phyloP scores from a whole-genome alignment of 30 jellyfish, hydroid and myxozoan genomes.

The Turritopsis rubra region DNA sequence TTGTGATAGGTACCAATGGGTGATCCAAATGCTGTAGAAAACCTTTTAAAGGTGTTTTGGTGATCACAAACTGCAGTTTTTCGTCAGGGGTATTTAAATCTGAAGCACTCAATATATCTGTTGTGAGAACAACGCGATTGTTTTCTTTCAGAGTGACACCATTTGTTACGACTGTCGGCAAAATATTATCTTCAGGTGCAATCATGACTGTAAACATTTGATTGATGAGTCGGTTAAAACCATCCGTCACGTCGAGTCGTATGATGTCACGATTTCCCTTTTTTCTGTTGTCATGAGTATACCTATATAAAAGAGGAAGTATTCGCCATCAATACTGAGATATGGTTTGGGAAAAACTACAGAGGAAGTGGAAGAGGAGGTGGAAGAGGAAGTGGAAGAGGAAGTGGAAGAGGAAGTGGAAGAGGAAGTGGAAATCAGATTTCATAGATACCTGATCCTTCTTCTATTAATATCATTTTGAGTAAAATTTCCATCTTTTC shows the following conservation, averaged over 20 bases:
- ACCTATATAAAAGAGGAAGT: conserved; percentile 6
- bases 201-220: conserved; percentile 71
- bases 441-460: conserved; percentile 27
- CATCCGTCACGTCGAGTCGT: conserved; percentile 89
- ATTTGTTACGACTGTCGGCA: conserved; percentile 78
- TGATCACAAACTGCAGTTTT: conserved; percentile 55
- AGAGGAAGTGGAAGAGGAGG: no score
- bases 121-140: conserved; percentile 66
- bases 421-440: neutral
- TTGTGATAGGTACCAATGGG: conserved; percentile 79
- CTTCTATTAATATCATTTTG: conserved; percentile 62
- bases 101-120: conserved; percentile 93
- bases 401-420: neutral
- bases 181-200: conserved; percentile 77
- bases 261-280: conserved; percentile 80
- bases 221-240: conserved; percentile 81
- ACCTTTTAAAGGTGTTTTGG: conserved; percentile 85
- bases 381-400: neutral
- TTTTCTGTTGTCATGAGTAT: conserved; percentile 46
- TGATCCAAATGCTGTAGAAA: conserved; percentile 64
- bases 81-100: conserved; percentile 88
- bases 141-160: conserved; percentile 80
- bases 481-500: conserved; percentile 74
- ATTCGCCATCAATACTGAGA: no score
- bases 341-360: no score